Base-by-base conservation (phyloP, 2,888 invertebrate genomes). In the Sisyra nigra region DNA sequence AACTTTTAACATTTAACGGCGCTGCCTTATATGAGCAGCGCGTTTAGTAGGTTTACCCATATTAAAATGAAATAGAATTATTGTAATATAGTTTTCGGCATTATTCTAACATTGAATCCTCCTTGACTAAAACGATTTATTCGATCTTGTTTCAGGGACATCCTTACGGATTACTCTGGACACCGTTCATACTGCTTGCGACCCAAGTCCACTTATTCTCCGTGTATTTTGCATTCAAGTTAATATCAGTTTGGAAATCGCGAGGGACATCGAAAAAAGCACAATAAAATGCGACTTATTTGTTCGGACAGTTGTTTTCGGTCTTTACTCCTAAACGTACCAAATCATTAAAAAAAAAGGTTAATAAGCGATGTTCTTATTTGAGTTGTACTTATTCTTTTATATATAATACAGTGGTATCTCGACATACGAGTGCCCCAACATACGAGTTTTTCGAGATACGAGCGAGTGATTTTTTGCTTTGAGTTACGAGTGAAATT, bases 161-260 rank as follows among this genome's bases (percentile, higher is more conserved):
- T 59, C 93, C 94, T 0, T 87, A 92, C 57, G 91, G 89, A 11
- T 67, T 93, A 18, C 69, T 94, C 47, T 93, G 92, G 93, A 91
- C 88, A 60, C 83, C 81, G 46, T 94, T 93, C 62, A 77, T 93
- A 48, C 66, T 87, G 37, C 66, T 87, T 9, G 88, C 86, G 5
- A 71, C 85, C 33, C 94, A 96, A 69, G 80, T 94, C 41, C 92
- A 92, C 61, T 71, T 76, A 49, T 88, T 89, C 65, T 85, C 89
- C 42, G 59, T 89, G 31, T 80, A 81, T 61, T 91, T 91, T 63
- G 80, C 87, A 9, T 80, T 76, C 66, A 85, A 80, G 59, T 70
- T 92, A 48, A 68, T 88, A 47, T 71, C 72, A 48, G 86, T 87
- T 44, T 92, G 91, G 92, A 80, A 77, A 59, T 74, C 80, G 31